Evolutionary conservation across 1,140 invertebrate species (phyloP), one percentile per base, ranked within the genome.

Genomic region (Dermatophagoides farinae): DNA sequence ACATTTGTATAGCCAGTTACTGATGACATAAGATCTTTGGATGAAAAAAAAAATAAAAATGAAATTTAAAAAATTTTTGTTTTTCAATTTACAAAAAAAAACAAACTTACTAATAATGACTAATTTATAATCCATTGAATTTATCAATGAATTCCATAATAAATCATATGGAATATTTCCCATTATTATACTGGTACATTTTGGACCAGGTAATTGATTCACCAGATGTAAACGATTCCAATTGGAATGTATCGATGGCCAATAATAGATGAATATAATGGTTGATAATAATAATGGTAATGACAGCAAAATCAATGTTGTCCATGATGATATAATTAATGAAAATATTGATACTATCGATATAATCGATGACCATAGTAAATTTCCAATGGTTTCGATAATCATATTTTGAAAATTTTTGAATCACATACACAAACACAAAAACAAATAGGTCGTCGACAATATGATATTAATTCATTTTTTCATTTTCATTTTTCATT

Each of bases 1-100:
- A 68, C 57, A 12, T 60, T 22, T 2, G 67, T 66, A 23, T 58
- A 64, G 10, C 67, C 67, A 41, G 66, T 64, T 11, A 68, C 31
- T 2, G 67, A 54, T 58, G 68, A 64, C 16, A 68, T 59, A 4
- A 66, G 54, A 68, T 61, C 62, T 64, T 25, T 18, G 16, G 1
- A 5, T 52, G 2, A 52, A n/a, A 22, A 14, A 5, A n/a, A 22
- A 16, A 52, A n/a, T 4, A 14, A 5, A n/a, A 22, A 16, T 31
- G 12, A 52, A 5, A n/a, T 20, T 31, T 6, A 25, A 22, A 5
- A 5, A 16, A 25, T 43, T 41, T 22, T 31, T 41, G 18, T 22
- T 40, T 1, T 38, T 41, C n/a, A 51, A 40, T 22, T 40, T 12
- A 18, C 16, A 10, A n/a, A 9, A 31, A 2, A 37, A 18, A 31